phyloP scores from a whole-genome alignment of 2,888 invertebrate species.

The Arenicola marina region DNA sequence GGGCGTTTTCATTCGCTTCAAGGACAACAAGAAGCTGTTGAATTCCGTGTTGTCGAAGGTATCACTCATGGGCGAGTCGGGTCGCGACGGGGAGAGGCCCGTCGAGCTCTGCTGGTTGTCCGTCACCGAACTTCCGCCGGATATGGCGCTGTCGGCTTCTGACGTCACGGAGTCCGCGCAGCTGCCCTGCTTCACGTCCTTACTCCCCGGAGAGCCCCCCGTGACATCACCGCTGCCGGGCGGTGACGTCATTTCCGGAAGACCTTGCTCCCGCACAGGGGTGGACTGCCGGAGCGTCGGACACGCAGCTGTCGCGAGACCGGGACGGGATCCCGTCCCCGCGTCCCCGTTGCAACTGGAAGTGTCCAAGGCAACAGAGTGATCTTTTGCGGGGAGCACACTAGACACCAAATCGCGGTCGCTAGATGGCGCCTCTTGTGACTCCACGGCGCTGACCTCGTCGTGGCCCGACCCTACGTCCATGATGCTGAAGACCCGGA shows the following conservation, averaged over 20 bases:
- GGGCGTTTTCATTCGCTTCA: conserved; percentile 43
- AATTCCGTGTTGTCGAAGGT: conserved; percentile 33
- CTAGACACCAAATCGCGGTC: not conserved
- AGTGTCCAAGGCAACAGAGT: too few species aligned
- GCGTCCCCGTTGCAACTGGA: not conserved
- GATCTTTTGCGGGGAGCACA: not conserved
- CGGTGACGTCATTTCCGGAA: not conserved
- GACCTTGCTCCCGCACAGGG: not conserved
- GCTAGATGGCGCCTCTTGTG: not conserved
- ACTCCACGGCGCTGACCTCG: not conserved
- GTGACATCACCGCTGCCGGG: not conserved
- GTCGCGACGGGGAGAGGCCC: conserved; percentile 5
- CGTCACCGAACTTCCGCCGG: conserved; percentile 11
- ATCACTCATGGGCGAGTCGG: conserved; percentile 27
- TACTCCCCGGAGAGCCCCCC: not conserved
- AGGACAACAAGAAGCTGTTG: conserved; percentile 44
- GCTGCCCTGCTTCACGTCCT: not conserved
- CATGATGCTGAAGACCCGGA: too few species aligned
- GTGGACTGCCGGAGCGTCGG: not conserved
- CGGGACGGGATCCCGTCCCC: not conserved
- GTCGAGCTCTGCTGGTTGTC: not conserved
- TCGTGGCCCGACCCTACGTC: not conserved
- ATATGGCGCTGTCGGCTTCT: conserved; percentile 24
- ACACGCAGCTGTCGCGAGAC: not conserved
- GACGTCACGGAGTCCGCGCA: conserved; percentile 27